These are phyloP conservation scores for Alloplasta piceator DNA, from an alignment of 2,888 invertebrate genomes.

Conservation along the genomic window DNA sequence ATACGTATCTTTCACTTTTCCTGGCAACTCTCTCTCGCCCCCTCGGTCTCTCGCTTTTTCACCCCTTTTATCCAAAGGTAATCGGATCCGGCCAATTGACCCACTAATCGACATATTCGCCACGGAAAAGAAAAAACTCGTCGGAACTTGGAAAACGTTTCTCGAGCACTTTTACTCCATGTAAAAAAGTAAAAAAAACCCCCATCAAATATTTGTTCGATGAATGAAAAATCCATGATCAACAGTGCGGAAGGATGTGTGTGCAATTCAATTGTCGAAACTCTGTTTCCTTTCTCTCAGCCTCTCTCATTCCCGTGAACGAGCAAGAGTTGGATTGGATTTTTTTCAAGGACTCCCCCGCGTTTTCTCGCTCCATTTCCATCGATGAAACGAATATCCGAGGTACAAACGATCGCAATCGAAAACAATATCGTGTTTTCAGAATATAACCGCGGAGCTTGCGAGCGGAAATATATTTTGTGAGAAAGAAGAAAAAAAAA, in stretches of 20 bases:
- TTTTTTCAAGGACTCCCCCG: constrained; percentile 26
- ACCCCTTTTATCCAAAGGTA: constrained; percentile 44
- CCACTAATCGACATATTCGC: constrained; percentile 60
- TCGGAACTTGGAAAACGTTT: constrained; percentile 16
- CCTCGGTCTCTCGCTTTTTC: constrained; percentile 5
- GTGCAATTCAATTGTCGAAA: constrained; percentile 21
- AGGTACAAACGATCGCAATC: constrained; percentile 11
- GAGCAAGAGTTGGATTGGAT: constrained; percentile 15
- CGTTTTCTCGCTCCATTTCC: constrained; percentile 35
- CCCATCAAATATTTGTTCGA: neutral
- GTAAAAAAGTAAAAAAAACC: neutral
- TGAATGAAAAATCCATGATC: neutral
- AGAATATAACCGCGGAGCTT: constrained; percentile 13
- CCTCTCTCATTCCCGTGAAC: constrained; percentile 11
- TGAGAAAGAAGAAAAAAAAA: too few relatives aligned
- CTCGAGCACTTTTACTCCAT: constrained; percentile 21
- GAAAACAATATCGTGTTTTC: constrained; percentile 26
- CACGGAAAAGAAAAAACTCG: constrained; percentile 45
- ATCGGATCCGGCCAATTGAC: constrained; percentile 63
- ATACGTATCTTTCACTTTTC: constrained; percentile 23
- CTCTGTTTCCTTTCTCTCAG: constrained; percentile 6
- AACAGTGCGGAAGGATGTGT: constrained; percentile 10
- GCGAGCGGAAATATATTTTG: constrained; percentile 10
- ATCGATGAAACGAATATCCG: constrained; percentile 26
- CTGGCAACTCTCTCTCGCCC: neutral